phyloP scores from a whole-genome alignment of 2,113 vertebrate species.

The Muntiacus muntjak region DNA sequence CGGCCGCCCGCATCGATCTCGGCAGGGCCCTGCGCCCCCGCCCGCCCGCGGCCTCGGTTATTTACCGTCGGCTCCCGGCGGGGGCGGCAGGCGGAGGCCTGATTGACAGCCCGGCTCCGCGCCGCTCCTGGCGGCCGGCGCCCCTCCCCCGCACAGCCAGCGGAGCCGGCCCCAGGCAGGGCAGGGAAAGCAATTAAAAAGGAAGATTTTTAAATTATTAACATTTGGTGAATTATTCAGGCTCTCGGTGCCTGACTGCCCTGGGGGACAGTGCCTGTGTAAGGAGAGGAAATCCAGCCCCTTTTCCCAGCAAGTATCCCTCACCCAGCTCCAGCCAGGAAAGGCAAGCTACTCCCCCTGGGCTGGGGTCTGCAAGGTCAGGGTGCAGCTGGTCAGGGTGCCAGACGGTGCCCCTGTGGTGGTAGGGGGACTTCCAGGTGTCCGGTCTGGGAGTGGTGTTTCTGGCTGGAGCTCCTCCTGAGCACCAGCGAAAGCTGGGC shows the following conservation, averaged over 20 bases:
- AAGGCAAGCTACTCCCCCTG: neutral
- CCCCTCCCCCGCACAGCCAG: slow-evolving; percentile 31
- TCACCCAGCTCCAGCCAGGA: neutral
- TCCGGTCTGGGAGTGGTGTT: neutral
- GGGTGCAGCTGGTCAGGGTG: neutral
- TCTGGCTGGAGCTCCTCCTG: neutral
- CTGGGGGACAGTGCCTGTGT: slow-evolving; percentile 47
- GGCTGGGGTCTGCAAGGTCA: neutral
- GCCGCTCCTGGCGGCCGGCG: neutral
- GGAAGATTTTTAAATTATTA: slow-evolving; percentile 82
- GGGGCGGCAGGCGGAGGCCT: slow-evolving; percentile 18
- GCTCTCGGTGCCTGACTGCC: slow-evolving; percentile 75
- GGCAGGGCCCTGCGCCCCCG: neutral
- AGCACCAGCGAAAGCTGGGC: neutral
- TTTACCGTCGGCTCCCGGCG: slow-evolving; percentile 14
- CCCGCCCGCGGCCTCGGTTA: neutral
- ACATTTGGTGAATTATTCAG: slow-evolving; percentile 84
- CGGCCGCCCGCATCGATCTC: slow-evolving; percentile 48
- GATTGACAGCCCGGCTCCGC: slow-evolving; percentile 52
- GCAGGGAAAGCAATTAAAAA: slow-evolving; percentile 78
- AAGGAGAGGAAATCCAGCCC: slow-evolving; percentile 28
- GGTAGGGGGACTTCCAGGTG: neutral
- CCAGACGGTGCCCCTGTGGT: neutral
- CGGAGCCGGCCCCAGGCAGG: slow-evolving; percentile 57
- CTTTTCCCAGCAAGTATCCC: neutral